phyloP scores from a whole-genome alignment of 1,140 invertebrate genomes.

The Calephelis nemesis region DNA sequence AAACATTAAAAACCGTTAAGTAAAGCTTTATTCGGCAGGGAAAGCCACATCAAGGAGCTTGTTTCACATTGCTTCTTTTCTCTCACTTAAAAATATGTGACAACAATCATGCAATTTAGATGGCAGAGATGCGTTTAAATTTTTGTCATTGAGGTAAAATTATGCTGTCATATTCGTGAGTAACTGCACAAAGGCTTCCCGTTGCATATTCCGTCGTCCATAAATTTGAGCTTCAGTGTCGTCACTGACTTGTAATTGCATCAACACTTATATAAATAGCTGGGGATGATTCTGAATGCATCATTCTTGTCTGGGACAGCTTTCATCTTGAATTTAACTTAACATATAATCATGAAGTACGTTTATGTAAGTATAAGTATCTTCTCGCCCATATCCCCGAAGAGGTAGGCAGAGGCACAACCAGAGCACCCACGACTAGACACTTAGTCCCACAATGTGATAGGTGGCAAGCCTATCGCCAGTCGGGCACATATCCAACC shows the following conservation, averaged over 20 bases:
- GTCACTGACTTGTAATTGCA: conserved; percentile 56
- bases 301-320: conserved; percentile 55
- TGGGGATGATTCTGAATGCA: conserved; percentile 58
- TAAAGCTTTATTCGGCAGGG: too few relatives aligned
- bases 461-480: too few relatives aligned
- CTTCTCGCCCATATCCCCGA: too few relatives aligned
- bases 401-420: too few relatives aligned
- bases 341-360: conserved; percentile 50
- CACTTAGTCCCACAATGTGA: too few relatives aligned
- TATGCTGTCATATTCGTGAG: conserved; percentile 18
- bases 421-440: too few relatives aligned
- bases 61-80: neutral
- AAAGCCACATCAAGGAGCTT: too few relatives aligned
- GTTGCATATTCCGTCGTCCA: conserved; percentile 53
- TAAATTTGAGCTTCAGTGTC: conserved; percentile 60
- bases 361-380: conserved; percentile 44
- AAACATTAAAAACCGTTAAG: too few relatives aligned
- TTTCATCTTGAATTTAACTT: conserved; percentile 40
- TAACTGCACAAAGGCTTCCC: conserved; percentile 41
- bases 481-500: too few relatives aligned
- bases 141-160: conserved; percentile 17
- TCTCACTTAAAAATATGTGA: neutral
- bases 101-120: conserved; percentile 11
- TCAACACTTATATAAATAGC: conserved; percentile 70
- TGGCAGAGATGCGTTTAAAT: conserved; percentile 4